phyloP scores from a whole-genome alignment of 2,113 vertebrate species.

The Parus major region DNA sequence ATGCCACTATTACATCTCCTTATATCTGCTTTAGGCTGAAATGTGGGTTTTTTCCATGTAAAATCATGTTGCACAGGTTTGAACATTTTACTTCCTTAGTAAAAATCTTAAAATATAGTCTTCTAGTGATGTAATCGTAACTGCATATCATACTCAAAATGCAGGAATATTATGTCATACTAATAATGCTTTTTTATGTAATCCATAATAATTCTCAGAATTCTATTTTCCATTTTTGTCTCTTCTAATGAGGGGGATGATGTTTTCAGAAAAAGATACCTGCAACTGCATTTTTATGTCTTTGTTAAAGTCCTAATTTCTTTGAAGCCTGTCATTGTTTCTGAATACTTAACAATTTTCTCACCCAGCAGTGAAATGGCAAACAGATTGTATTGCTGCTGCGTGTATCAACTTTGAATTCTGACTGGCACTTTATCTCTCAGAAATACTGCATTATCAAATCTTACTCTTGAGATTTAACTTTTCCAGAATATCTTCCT shows the following conservation, averaged over 20 bases:
- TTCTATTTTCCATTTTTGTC: background rate
- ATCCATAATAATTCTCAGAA: background rate
- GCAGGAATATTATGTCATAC: background rate
- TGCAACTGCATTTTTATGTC: background rate
- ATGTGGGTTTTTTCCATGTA: background rate
- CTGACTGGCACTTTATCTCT: background rate
- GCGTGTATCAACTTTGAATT: background rate
- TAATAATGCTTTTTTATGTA: background rate
- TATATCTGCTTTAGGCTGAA: background rate
- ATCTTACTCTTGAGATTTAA: background rate
- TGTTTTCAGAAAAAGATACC: background rate
- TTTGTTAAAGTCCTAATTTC: background rate
- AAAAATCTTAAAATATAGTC: background rate
- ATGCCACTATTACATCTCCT: background rate
- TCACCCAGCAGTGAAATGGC: background rate
- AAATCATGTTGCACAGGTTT: background rate
- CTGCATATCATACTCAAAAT: background rate
- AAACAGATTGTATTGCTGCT: background rate
- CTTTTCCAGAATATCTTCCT: background rate
- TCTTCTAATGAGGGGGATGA: background rate
- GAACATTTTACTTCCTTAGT: background rate
- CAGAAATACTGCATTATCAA: background rate
- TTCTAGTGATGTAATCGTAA: background rate
- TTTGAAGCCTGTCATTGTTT: background rate
- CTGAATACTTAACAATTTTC: background rate